Percentiles rank a stretch among this genome's conserved stretches.
phyloP scores from a whole-genome alignment of 2,888 invertebrate species.

The Cylindroiulus punctatus region DNA sequence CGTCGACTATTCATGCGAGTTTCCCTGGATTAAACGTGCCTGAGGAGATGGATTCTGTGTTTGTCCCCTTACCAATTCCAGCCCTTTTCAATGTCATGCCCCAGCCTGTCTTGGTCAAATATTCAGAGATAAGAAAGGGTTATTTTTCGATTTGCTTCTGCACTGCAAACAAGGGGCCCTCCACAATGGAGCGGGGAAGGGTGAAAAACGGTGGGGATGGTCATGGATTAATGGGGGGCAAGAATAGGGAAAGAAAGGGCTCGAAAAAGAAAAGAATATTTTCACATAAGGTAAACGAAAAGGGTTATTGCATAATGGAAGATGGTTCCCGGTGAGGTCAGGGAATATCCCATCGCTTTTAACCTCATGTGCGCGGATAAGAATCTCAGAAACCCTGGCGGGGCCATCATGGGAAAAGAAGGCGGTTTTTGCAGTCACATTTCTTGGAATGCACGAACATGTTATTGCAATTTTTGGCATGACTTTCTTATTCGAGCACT shows the following conservation, averaged over 20 bases:
- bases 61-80: slow-evolving; percentile 23
- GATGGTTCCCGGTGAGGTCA: slow-evolving; percentile 42
- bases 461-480: not conserved
- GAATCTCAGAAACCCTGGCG: not conserved
- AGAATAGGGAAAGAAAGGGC: slow-evolving; percentile 44
- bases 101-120: slow-evolving; percentile 39
- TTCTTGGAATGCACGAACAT: not conserved
- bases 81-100: slow-evolving; percentile 39
- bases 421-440: not conserved
- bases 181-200: slow-evolving; percentile 43
- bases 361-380: slow-evolving; percentile 21
- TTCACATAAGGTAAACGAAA: slow-evolving; percentile 45
- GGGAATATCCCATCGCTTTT: slow-evolving; percentile 36
- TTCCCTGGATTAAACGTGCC: slow-evolving; percentile 39
- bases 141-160: slow-evolving; percentile 45
- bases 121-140: slow-evolving; percentile 45
- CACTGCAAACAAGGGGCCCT: slow-evolving; percentile 47
- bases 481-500: not conserved
- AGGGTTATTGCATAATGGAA: slow-evolving; percentile 28
- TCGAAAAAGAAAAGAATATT: slow-evolving; percentile 36
- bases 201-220: slow-evolving; percentile 45
- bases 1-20: slow-evolving; percentile 42
- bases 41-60: slow-evolving; percentile 37
- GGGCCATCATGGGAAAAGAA: slow-evolving; percentile 10
- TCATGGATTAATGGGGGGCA: slow-evolving; percentile 47